phyloP scores from a whole-genome alignment of 2,888 invertebrate species.

The Ptychoptera albimana region DNA sequence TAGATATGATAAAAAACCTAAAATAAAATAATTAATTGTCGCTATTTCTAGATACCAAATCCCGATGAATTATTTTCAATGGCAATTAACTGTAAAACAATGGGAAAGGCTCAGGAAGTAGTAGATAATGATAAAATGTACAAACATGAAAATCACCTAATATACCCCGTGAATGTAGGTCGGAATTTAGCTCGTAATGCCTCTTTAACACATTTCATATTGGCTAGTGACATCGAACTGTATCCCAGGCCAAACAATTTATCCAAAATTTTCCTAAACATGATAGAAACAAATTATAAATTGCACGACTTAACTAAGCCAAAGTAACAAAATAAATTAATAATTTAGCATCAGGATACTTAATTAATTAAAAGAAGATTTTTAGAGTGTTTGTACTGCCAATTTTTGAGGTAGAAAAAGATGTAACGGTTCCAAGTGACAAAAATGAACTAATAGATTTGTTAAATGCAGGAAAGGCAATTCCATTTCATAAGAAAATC shows the following conservation, averaged over 20 bases:
- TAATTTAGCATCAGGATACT: background rate
- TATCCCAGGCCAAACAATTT: slow-evolving; percentile 63
- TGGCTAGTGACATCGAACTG: slow-evolving; percentile 75
- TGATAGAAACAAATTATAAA: slow-evolving; percentile 51
- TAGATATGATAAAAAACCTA: background rate
- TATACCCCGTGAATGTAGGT: slow-evolving; percentile 79
- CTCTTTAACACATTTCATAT: slow-evolving; percentile 60
- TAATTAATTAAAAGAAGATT: slow-evolving; percentile 24
- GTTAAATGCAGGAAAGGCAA: slow-evolving; percentile 9
- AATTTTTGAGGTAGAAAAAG: slow-evolving; percentile 57
- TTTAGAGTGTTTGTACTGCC: slow-evolving; percentile 64
- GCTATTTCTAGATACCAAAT: background rate
- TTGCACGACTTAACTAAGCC: slow-evolving; percentile 25
- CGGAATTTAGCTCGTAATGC: slow-evolving; percentile 68
- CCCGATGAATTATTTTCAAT: background rate
- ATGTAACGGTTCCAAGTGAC: slow-evolving; percentile 12
- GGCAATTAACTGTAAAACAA: background rate
- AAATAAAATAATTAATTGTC: slow-evolving; percentile 9
- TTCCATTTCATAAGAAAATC: slow-evolving; percentile 16
- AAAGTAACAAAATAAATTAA: background rate
- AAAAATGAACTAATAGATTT: slow-evolving; percentile 17
- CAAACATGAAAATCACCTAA: slow-evolving; percentile 52
- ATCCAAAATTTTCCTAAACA: slow-evolving; percentile 58
- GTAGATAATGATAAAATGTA: slow-evolving; percentile 38
- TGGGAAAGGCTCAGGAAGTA: slow-evolving; percentile 6